Percentiles rank a stretch among this genome's conserved stretches.
phyloP scores from a whole-genome alignment of 2,113 vertebrate species.

The Stictonetta naevosa region DNA sequence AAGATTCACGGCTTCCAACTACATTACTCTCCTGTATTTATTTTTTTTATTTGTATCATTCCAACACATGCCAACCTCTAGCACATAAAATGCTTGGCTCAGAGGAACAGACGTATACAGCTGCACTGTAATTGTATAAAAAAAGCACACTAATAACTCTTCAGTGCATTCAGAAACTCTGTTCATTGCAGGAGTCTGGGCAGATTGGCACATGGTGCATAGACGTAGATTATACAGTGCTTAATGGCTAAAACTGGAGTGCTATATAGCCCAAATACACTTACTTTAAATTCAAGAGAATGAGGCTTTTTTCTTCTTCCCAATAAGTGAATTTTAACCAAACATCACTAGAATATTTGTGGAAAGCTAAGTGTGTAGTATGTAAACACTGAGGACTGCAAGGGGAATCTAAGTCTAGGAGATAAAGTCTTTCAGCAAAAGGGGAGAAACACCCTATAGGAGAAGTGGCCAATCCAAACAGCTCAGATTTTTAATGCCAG shows the following conservation, averaged over 20 bases:
- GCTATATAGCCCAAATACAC: neutral
- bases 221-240: neutral
- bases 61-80: conserved; percentile 60
- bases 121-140: conserved; percentile 68
- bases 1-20: conserved; percentile 23
- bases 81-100: conserved; percentile 63
- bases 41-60: conserved; percentile 60
- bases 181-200: conserved; percentile 11
- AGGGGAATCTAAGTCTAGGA: neutral
- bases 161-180: conserved; percentile 47
- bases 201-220: conserved; percentile 41
- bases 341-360: conserved; percentile 2
- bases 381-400: neutral
- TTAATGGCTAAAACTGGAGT: conserved; percentile 14
- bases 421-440: neutral
- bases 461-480: conserved; percentile 4
- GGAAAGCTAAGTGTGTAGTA: neutral
- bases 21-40: conserved; percentile 25
- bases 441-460: neutral
- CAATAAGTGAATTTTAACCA: conserved; percentile 24
- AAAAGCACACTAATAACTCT: conserved; percentile 53
- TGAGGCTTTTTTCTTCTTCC: neutral
- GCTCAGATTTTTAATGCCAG: neutral
- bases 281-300: neutral
- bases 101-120: conserved; percentile 64